phyloP scores from a whole-genome alignment of 2,888 invertebrate genomes.

The Meliscaeva auricollis region DNA sequence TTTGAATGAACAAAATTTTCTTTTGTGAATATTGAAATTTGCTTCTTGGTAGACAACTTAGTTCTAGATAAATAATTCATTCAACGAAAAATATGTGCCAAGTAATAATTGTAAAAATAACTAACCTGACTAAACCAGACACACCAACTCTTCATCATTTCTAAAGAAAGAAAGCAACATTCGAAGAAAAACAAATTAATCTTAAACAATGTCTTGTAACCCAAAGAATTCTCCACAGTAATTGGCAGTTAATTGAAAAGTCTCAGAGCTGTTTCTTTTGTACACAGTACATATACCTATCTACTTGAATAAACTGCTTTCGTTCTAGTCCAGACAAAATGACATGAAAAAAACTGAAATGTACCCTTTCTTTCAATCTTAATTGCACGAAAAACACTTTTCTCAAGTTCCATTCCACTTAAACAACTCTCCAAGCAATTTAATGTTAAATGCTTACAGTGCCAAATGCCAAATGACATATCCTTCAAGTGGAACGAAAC shows the following conservation, averaged over 20 bases:
- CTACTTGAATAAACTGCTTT: slow-evolving; percentile 42
- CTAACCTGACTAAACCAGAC: too few relatives aligned
- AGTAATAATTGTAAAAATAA: too few relatives aligned
- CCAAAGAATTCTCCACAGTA: slow-evolving; percentile 12
- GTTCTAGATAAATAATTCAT: too few relatives aligned
- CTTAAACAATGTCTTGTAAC: neutral
- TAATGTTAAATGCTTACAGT: slow-evolving; percentile 64
- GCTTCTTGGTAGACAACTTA: too few relatives aligned
- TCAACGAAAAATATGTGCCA: too few relatives aligned
- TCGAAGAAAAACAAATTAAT: neutral
- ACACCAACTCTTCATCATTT: neutral
- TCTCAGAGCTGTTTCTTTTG: slow-evolving; percentile 35
- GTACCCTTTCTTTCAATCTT: slow-evolving; percentile 11
- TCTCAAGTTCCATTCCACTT: slow-evolving; percentile 62
- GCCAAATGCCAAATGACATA: slow-evolving; percentile 68
- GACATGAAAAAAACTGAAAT: neutral
- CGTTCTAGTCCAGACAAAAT: slow-evolving; percentile 44
- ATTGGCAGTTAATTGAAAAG: slow-evolving; percentile 51
- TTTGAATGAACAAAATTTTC: too few relatives aligned
- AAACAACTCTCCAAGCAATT: slow-evolving; percentile 66
- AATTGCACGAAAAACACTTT: slow-evolving; percentile 58
- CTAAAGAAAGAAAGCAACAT: neutral
- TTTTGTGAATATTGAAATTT: too few relatives aligned
- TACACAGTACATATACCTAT: too few relatives aligned
- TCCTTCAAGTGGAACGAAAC: slow-evolving; percentile 52